Evolutionary conservation across 2,797 vertebrate species (phyloP).

Genomic region (Xiphorhynchus erythropygius): DNA sequence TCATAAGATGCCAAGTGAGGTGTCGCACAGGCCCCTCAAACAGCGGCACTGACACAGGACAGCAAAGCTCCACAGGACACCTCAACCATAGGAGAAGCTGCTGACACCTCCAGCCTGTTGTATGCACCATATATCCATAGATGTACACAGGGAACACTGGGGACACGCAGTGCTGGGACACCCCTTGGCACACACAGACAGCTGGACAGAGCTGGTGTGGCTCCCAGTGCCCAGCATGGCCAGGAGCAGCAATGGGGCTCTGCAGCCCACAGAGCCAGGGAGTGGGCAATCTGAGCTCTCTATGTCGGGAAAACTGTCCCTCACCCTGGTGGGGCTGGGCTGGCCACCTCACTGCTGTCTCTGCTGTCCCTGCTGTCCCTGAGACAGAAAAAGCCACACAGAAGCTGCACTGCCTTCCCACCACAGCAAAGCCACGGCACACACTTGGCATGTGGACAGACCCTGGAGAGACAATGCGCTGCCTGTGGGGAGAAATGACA

Average conservation of each 20-base stretch:
- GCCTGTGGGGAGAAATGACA: background rate
- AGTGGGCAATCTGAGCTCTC: background rate
- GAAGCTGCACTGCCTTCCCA: background rate
- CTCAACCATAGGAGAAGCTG: background rate
- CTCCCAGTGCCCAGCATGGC: background rate
- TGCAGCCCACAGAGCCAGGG: rapidly evolving
- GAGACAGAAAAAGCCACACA: background rate
- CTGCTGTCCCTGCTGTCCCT: no score
- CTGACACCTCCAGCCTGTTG: background rate
- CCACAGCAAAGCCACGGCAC: background rate
- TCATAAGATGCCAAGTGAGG: background rate
- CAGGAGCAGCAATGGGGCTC: background rate
- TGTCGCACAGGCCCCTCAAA: background rate
- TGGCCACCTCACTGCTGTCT: background rate
- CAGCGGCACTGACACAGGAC: background rate
- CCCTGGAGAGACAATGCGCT: rapidly evolving
- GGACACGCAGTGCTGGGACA: background rate
- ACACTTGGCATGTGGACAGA: background rate
- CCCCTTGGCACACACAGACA: background rate
- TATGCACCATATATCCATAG: background rate
- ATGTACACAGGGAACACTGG: background rate
- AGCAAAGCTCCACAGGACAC: constrained; percentile 21
- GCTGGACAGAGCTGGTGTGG: background rate
- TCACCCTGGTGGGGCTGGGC: background rate
- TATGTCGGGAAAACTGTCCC: rapidly evolving